Evolutionary conservation across 2,113 vertebrate genomes (phyloP).

Genomic region (Colistium nudipinnis): DNA sequence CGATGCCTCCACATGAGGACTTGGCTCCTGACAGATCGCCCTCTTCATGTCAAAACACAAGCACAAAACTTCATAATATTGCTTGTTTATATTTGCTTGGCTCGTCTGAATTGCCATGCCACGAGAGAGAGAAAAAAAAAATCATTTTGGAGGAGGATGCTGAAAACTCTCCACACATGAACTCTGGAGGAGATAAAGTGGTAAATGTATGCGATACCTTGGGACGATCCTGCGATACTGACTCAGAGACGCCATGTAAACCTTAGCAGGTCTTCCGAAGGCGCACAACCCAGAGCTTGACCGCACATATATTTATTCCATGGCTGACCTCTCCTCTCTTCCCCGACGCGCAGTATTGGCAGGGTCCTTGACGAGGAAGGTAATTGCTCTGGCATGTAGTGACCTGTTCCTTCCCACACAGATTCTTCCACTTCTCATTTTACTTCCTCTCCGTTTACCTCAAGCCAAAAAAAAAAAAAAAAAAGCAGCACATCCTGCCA

Average conservation of each 20-base stretch:
- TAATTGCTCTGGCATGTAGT: slow-evolving; percentile 76
- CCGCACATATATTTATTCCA: slow-evolving; percentile 50
- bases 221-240: slow-evolving; percentile 1
- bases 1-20: slow-evolving; percentile 56
- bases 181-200: not conserved
- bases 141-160: slow-evolving; percentile 16
- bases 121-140: no score
- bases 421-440: slow-evolving; percentile 52
- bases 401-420: slow-evolving; percentile 74
- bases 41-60: slow-evolving; percentile 63
- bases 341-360: slow-evolving; percentile 52
- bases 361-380: slow-evolving; percentile 59
- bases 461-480: slow-evolving; percentile 52
- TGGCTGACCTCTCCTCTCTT: slow-evolving; percentile 60
- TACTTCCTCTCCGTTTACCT: slow-evolving; percentile 34
- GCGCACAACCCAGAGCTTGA: slow-evolving; percentile 42
- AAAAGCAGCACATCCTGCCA: slow-evolving; percentile 56
- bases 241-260: slow-evolving; percentile 33
- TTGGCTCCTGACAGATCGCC: slow-evolving; percentile 63
- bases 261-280: slow-evolving; percentile 28
- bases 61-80: slow-evolving; percentile 29
- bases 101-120: slow-evolving; percentile 11
- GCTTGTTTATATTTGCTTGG: slow-evolving; percentile 15
- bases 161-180: not conserved
- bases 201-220: slow-evolving; percentile 4